Evolutionary conservation across 2,888 invertebrate species (phyloP).

Genomic region (Drosophila austrosaltans): DNA sequence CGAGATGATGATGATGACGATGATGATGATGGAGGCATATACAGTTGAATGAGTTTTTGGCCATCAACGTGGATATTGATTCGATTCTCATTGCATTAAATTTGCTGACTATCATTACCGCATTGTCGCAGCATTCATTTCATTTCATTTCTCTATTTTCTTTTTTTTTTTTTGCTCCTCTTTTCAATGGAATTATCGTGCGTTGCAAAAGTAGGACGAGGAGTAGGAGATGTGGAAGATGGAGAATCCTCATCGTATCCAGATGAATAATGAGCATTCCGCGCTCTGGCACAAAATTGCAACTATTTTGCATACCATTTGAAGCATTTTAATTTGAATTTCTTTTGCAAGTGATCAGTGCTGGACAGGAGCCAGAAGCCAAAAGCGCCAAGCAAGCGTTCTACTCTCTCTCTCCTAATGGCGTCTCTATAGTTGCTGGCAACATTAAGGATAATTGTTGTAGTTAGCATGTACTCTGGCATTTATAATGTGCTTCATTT

Average conservation of each 20-base stretch:
- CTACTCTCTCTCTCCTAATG: constrained; percentile 52
- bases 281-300: constrained; percentile 69
- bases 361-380: constrained; percentile 23
- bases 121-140: constrained; percentile 1
- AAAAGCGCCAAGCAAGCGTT: not conserved
- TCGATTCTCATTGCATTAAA: constrained; percentile 12
- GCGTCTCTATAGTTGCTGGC: constrained; percentile 66
- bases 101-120: not conserved
- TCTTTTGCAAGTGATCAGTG: constrained; percentile 73
- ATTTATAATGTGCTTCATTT: constrained; percentile 79
- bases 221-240: not conserved
- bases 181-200: constrained; percentile 2
- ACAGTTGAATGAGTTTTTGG: constrained; percentile 7
- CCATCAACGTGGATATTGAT: constrained; percentile 17
- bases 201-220: not conserved
- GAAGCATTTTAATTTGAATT: constrained; percentile 79
- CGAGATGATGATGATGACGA: constrained; percentile 24
- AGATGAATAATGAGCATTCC: constrained; percentile 78
- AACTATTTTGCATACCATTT: constrained; percentile 79
- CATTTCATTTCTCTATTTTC: no score
- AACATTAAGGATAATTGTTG: constrained; percentile 78
- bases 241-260: not conserved
- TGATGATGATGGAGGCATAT: not conserved
- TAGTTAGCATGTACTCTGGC: constrained; percentile 78
- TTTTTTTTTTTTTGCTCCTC: no score